Evolutionary conservation across 2,797 vertebrate genomes (phyloP).

Genomic region (Myoxocephalus aenaeus): DNA sequence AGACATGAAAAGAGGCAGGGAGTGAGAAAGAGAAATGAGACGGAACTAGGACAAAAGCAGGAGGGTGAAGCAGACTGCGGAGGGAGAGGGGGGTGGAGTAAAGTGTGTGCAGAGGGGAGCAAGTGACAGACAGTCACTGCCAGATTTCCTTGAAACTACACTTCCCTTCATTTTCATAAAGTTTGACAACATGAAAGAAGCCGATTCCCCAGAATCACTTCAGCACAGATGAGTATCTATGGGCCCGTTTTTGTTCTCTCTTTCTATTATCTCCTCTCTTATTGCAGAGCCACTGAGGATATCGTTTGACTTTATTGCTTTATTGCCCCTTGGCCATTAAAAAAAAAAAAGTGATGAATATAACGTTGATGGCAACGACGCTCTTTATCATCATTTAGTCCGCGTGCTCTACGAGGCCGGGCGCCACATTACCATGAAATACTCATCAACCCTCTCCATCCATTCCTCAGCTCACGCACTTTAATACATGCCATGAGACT

Average conservation of each 20-base stretch:
- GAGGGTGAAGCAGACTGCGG: conserved; percentile 14
- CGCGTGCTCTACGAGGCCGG: conserved; percentile 40
- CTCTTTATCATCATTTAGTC: conserved; percentile 72
- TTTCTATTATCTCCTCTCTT: conserved; percentile 39
- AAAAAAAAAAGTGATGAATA: conserved; percentile 54
- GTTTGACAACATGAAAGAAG: conserved; percentile 53
- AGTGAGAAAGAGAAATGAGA: conserved; percentile 24
- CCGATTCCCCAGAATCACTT: conserved; percentile 14
- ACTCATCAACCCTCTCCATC: conserved; percentile 60
- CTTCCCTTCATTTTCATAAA: conserved; percentile 29
- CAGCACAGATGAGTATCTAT: conserved; percentile 26
- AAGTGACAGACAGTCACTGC: not conserved
- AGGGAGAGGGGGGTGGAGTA: conserved; percentile 13
- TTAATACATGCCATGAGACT: conserved; percentile 65
- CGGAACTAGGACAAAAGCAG: conserved; percentile 39
- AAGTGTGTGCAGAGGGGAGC: not conserved
- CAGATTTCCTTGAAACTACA: conserved; percentile 27
- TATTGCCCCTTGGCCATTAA: conserved; percentile 50
- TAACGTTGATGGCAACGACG: conserved; percentile 52
- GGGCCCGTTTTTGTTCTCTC: conserved; percentile 18
- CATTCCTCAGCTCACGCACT: conserved; percentile 45
- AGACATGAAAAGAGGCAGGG: conserved; percentile 11
- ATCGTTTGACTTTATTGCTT: conserved; percentile 48
- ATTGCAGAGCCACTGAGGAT: conserved; percentile 36
- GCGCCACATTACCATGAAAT: conserved; percentile 63